phyloP scores from a whole-genome alignment of 2,797 vertebrate genomes.

The Australoheros facetus region DNA sequence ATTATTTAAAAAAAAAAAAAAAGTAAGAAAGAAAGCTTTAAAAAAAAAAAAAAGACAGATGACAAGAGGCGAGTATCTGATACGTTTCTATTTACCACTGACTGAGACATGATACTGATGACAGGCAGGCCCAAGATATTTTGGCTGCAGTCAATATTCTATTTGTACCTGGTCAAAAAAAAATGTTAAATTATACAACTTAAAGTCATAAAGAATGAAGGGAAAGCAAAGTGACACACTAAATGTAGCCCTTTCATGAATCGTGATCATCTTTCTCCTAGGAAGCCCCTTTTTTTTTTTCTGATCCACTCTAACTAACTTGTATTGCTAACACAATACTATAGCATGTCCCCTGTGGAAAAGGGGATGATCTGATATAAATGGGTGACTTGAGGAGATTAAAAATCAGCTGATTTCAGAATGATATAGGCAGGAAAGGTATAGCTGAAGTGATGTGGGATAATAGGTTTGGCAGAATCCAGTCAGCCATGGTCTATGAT shows the following conservation, averaged over 20 bases:
- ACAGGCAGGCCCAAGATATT: slow-evolving; percentile 32
- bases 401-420: slow-evolving; percentile 57
- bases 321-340: slow-evolving; percentile 20
- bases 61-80: slow-evolving; percentile 1
- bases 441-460: not conserved
- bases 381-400: slow-evolving; percentile 29
- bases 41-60: not conserved
- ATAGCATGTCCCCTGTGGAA: slow-evolving; percentile 26
- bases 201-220: not conserved
- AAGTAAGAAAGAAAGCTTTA: not conserved
- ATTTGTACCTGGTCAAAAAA: not conserved
- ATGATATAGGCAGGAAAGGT: slow-evolving; percentile 5
- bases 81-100: not conserved
- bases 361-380: slow-evolving; percentile 48
- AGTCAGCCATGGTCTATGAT: not conserved
- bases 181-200: not conserved
- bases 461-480: not conserved
- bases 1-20: not conserved
- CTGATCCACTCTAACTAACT: slow-evolving; percentile 34
- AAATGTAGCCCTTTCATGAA: slow-evolving; percentile 13
- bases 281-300: slow-evolving; percentile 40
- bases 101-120: not conserved
- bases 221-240: not conserved
- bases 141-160: not conserved
- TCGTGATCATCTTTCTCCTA: slow-evolving; percentile 20